Evolutionary conservation across 2,888 invertebrate genomes (phyloP), one percentile per base, ranked within the genome.

Genomic region (Dryobota labecula): DNA sequence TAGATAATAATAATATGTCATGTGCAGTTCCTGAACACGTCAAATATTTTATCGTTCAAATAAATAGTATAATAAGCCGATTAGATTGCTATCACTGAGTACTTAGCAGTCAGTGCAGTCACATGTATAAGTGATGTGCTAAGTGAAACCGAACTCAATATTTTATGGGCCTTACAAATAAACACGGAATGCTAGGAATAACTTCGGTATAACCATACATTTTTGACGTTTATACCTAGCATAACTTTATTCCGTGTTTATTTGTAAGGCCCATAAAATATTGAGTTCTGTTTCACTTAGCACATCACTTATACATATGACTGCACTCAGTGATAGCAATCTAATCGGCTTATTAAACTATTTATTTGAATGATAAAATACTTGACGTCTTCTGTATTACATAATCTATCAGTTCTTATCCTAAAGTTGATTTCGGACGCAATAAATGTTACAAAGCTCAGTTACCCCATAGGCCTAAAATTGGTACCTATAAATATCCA

Each of bases 1-100:
- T 74, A 53, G 43, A 62, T 70, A 66, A 69, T 68, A 70, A 58
- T 76, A 76, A 76, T 76, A 53, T 74, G 47, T 53, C 67, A 62
- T 63, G 7, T 62, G 24, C 43, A 60, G 53, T 41, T 56, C 49
- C 33, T 51, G 47, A 56, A 73, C n/a, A 45, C 62, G 49, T 68
- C 63, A 51, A 74, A 45, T 41, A 54, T 27, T 38, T 70, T 58
- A 76, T 64, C 47, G 27, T n/a, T 66, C 5, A 63, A 51, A 51
- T 65, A 79, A 78, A 72, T 64, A 57, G 38, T 51, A 47, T 41
- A 49, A n/a, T 49, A 60, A 51, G 45, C 53, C 13, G 53, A 49
- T 60, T 36, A 30, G 72, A 78, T 78, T 49, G 27, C 45, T 71
- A 78, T 79, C 54, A 24, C 30, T 15, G 18, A 47, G 57, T 15